phyloP scores from a whole-genome alignment of 2,797 vertebrate species.

The Hydrocynus forskahlii region DNA sequence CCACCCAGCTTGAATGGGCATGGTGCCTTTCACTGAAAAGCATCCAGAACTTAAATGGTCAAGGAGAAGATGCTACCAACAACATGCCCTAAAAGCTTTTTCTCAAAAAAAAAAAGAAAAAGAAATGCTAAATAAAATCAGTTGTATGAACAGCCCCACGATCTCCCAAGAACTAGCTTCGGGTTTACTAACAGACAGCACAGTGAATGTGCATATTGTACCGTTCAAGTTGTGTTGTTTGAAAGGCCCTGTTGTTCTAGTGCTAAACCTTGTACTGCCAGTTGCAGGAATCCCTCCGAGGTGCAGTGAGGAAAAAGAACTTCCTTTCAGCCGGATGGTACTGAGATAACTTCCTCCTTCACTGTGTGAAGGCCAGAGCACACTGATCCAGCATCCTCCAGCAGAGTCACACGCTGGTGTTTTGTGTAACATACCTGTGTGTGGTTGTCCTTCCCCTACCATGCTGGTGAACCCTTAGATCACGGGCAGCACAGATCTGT shows the following conservation, averaged over 20 bases:
- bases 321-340: conserved; percentile 39
- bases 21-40: too few species aligned
- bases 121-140: too few species aligned
- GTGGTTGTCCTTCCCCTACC: background rate
- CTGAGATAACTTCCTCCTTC: conserved; percentile 12
- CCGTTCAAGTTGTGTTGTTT: background rate
- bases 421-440: background rate
- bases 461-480: too few species aligned
- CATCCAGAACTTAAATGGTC: too few species aligned
- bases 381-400: background rate
- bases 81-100: too few species aligned
- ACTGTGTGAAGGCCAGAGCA: conserved; percentile 30
- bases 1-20: too few species aligned
- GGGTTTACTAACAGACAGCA: background rate
- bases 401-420: conserved; percentile 30
- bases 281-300: conserved; percentile 26
- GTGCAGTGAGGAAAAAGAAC: conserved; percentile 35
- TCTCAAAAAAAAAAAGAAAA: too few species aligned
- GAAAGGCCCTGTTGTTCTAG: conserved; percentile 33
- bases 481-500: too few species aligned
- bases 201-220: conserved; percentile 36
- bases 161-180: background rate
- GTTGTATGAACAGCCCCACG: background rate
- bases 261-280: conserved; percentile 33
- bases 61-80: too few species aligned